phyloP scores from a whole-genome alignment of 2,888 invertebrate species.

The Cerastis rubricosa region DNA sequence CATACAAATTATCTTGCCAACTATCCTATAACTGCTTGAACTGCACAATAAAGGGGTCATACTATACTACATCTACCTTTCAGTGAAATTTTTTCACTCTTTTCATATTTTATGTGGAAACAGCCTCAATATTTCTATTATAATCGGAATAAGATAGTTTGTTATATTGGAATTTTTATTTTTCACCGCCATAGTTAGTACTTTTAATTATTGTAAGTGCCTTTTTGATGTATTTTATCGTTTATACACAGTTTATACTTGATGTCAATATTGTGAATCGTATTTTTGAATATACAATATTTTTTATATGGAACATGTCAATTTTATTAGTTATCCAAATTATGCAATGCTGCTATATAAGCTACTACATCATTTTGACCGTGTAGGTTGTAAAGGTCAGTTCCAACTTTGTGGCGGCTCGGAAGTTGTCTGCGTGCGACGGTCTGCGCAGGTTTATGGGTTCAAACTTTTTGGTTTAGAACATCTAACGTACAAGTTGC shows the following conservation, averaged over 20 bases:
- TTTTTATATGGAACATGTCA: slow-evolving; percentile 43
- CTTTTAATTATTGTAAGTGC: slow-evolving; percentile 63
- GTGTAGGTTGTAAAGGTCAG: no score
- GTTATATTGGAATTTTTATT: slow-evolving; percentile 53
- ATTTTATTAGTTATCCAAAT: slow-evolving; percentile 16
- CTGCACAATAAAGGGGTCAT: no score
- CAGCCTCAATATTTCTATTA: slow-evolving; percentile 7
- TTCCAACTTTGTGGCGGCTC: no score
- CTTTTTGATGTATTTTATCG: slow-evolving; percentile 73
- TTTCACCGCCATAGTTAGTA: slow-evolving; percentile 69
- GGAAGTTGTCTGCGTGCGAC: no score
- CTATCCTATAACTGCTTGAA: no score
- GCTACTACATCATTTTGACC: neutral
- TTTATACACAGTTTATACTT: slow-evolving; percentile 71
- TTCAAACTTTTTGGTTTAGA: no score
- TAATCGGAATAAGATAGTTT: slow-evolving; percentile 26
- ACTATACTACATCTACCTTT: neutral
- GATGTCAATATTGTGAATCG: slow-evolving; percentile 63
- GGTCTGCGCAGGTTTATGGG: no score
- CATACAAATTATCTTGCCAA: neutral
- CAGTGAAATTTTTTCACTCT: neutral
- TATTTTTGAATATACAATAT: slow-evolving; percentile 65
- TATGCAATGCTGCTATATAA: neutral
- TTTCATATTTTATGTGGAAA: slow-evolving; percentile 11
- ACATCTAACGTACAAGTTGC: no score